Percentiles rank a stretch among this genome's conserved stretches.
Conservation (phyloP, 2,797 vertebrate species). For the Schizothorax lantsangensis region DNA sequence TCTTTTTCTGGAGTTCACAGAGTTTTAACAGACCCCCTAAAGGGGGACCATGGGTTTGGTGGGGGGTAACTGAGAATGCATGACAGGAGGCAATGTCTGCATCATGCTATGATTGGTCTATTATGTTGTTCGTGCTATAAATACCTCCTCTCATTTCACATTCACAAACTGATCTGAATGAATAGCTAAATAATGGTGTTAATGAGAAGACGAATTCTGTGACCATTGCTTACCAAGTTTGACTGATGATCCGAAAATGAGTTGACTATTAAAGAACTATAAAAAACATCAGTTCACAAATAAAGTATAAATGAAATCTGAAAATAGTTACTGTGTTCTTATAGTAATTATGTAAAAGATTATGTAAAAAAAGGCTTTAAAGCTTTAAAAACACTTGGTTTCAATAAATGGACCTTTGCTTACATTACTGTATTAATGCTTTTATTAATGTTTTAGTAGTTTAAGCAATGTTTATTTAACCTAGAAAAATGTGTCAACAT, state of each 20-base stretch:
- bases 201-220: neutral
- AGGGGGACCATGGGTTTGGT: neutral
- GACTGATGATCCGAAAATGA: neutral
- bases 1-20: neutral
- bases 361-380: neutral
- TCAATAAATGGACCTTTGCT: neutral
- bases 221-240: neutral
- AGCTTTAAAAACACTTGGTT: neutral
- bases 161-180: neutral
- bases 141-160: neutral
- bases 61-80: neutral
- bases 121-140: neutral
- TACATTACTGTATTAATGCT: neutral
- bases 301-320: neutral
- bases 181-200: neutral
- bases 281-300: neutral
- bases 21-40: neutral
- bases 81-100: neutral
- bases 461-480: neutral
- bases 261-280: neutral
- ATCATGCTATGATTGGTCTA: neutral
- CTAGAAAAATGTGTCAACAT: constrained; percentile 1
- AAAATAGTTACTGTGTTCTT: neutral
- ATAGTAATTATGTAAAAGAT: neutral
- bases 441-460: too few relatives aligned